These are phyloP conservation scores for Lasioglossum marginatum DNA, from an alignment of 2,888 invertebrate species.

Conservation along the genomic window DNA sequence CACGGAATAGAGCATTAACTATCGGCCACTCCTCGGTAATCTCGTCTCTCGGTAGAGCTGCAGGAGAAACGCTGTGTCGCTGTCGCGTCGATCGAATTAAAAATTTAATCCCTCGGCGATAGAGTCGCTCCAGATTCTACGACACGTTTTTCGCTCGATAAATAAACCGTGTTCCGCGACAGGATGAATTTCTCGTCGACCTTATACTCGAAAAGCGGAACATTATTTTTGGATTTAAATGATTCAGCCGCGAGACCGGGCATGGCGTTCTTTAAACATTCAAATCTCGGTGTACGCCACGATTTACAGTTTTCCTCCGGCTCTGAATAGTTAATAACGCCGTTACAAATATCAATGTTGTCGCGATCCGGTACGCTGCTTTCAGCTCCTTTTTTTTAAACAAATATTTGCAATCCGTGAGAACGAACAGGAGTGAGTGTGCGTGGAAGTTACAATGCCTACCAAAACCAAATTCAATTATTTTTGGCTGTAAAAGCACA, in stretches of 20 bases:
- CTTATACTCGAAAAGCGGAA: not conserved
- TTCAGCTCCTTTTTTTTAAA: not conserved
- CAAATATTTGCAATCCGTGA: not conserved
- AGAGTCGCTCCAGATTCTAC: no score
- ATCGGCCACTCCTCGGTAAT: conserved; percentile 13
- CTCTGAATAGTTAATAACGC: not conserved
- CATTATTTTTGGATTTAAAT: conserved; percentile 9
- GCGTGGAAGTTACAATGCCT: not conserved
- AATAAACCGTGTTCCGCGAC: not conserved
- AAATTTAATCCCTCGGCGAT: conserved; percentile 34
- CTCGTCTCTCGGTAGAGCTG: not conserved
- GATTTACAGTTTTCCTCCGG: not conserved
- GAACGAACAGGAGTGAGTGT: not conserved
- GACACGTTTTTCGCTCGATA: conserved; percentile 3
- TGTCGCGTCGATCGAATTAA: conserved; percentile 16
- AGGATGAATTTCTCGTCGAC: conserved; percentile 11
- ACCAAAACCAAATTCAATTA: not conserved
- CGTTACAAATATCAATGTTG: not conserved
- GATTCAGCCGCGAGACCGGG: not conserved
- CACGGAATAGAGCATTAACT: conserved; percentile 35
- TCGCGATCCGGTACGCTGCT: not conserved
- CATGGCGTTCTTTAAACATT: not conserved
- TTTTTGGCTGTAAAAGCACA: not conserved
- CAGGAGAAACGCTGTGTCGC: not conserved
- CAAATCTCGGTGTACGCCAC: not conserved